A percentile compares a stretch with the other conserved stretches of the same genome.
Evolutionary conservation across 2,888 invertebrate genomes (phyloP).

Genomic region (Agrochola macilenta): DNA sequence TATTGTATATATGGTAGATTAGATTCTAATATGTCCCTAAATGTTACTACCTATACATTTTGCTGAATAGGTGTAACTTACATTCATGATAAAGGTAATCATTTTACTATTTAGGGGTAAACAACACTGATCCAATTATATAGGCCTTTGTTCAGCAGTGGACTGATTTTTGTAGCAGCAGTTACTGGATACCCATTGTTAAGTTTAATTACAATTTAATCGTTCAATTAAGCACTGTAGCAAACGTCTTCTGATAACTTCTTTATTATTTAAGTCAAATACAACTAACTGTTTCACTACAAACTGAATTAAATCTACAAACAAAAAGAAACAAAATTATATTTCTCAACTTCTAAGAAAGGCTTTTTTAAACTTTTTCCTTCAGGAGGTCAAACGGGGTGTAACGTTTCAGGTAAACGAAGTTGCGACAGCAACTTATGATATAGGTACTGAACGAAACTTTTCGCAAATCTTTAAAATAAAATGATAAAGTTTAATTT

Average conservation of each 20-base stretch:
- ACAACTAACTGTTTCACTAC: no score
- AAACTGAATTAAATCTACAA: not conserved
- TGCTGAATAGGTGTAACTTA: not conserved
- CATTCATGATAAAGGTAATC: not conserved
- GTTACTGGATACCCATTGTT: no score
- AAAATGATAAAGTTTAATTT: conserved; percentile 39
- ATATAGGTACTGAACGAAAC: not conserved
- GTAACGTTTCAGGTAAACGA: not conserved
- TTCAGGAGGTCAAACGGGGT: not conserved
- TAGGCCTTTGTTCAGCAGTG: not conserved
- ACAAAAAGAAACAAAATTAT: not conserved
- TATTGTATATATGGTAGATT: no score
- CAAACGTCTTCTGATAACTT: no score
- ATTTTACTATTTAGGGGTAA: not conserved
- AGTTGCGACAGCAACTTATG: conserved; percentile 10
- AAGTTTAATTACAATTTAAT: no score
- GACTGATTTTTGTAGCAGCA: no score
- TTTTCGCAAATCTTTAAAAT: conserved; percentile 22
- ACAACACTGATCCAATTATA: not conserved
- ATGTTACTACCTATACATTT: not conserved
- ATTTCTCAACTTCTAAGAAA: not conserved
- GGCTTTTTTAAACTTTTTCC: not conserved
- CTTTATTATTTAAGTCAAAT: no score
- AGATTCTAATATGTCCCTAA: no score
- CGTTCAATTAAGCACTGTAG: no score